Evolutionary conservation across 2,888 invertebrate species (phyloP), one percentile per base, ranked within the genome.

Genomic region (Cephus rjabovi): DNA sequence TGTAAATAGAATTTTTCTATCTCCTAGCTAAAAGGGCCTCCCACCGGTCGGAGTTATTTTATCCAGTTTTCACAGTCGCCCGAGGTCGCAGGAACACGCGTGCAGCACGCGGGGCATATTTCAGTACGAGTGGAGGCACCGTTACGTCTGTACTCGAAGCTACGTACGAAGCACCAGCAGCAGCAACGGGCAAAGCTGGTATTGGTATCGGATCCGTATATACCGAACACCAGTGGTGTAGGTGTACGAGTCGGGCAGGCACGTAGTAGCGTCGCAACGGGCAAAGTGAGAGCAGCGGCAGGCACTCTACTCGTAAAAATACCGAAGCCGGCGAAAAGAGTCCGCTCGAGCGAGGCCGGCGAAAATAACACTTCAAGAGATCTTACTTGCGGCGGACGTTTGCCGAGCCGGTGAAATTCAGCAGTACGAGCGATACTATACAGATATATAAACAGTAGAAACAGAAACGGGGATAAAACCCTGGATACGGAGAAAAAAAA

Each of bases 281-380:
- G 71, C 31, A 34, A n/a, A 71, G 71, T 31, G 56, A 56, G 56
- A 56, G 81, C 76, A 79, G 81, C 76, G 76, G 80, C 80, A 79
- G 80, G 84, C 85, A 86, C 84, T 85, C 84, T 85, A 82, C 85
- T 85, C 86, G 83, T 86, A 86, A 87, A 88, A 87, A 86, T 87
- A 88, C 84, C 83, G 81, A 83, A 80, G 83, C 81, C 80, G 77
- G 81, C 79, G 82, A 83, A 82, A 81, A 75, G 81, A 80, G 76
- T 56, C 9, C 77, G 73, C 56, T 75, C 76, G 77, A 75, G 69
- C 77, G 79, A 79, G 80, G 75, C 81, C 80, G 81, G 81, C 82
- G 85, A 88, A 88, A 88, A 89, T 89, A 89, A 88, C 87, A 87
- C 87, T 86, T 83, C 81, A 83, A 83, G 84, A 85, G 87, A 85